Percentiles rank a stretch among this genome's conserved stretches.
Evolutionary conservation across 2,888 invertebrate genomes (phyloP).

Genomic region (Synanthedon myopaeformis): DNA sequence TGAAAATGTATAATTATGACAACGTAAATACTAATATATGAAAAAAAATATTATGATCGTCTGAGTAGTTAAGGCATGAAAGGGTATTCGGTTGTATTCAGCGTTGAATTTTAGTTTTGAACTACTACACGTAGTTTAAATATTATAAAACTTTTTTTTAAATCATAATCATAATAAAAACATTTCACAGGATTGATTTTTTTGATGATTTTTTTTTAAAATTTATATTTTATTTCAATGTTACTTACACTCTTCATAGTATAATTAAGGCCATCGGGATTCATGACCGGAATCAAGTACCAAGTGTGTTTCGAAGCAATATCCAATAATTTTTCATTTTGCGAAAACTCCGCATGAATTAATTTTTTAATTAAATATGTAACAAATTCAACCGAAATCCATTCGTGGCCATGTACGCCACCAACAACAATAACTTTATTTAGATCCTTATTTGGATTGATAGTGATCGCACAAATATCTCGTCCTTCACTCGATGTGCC

Average conservation of each 20-base stretch:
- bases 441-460: constrained; percentile 22
- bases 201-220: too few relatives aligned
- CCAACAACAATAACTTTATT: constrained; percentile 69
- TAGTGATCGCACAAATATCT: constrained; percentile 34
- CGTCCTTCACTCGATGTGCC: constrained; percentile 57
- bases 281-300: constrained; percentile 77
- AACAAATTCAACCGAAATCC: constrained; percentile 74
- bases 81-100: too few relatives aligned
- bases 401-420: constrained; percentile 81
- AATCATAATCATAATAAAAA: too few relatives aligned
- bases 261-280: constrained; percentile 80
- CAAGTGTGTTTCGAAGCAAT: constrained; percentile 69
- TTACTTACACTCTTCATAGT: constrained; percentile 18
- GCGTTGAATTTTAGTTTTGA: too few relatives aligned
- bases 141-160: too few relatives aligned
- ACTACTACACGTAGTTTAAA: too few relatives aligned
- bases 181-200: too few relatives aligned
- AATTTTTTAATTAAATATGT: constrained; percentile 71
- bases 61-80: too few relatives aligned
- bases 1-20: too few relatives aligned
- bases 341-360: constrained; percentile 34
- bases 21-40: too few relatives aligned
- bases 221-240: constrained; percentile 5
- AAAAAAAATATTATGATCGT: too few relatives aligned
- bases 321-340: constrained; percentile 27